Conservation (phyloP, 2,888 invertebrate genomes). For the Carpatolechia fugitivella region DNA sequence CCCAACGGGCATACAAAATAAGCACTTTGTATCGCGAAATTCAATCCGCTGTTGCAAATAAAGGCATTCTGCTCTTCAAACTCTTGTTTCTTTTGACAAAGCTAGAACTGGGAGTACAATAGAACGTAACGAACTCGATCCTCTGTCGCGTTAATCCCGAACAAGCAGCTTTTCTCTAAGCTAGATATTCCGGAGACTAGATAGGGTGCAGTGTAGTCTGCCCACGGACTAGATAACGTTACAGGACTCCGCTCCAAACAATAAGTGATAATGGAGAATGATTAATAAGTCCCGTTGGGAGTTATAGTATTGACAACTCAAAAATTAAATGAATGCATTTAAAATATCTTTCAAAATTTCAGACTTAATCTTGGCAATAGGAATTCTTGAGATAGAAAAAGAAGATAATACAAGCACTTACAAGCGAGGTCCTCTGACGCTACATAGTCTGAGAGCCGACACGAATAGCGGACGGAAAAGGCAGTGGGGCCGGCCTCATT, state of each 20-base stretch:
- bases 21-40: slow-evolving; percentile 1
- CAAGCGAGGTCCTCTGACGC: neutral
- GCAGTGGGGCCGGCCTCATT: slow-evolving; percentile 45
- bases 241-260: too few species aligned
- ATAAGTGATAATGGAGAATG: too few species aligned
- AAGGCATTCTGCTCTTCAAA: neutral
- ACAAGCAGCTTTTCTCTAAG: slow-evolving; percentile 4
- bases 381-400: too few species aligned
- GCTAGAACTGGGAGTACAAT: neutral
- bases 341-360: too few species aligned
- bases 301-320: too few species aligned
- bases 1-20: neutral
- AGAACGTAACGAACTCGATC: slow-evolving; percentile 1
- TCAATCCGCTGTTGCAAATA: neutral
- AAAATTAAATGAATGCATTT: too few species aligned
- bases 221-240: neutral
- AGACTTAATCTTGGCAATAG: too few species aligned
- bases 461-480: slow-evolving; percentile 48
- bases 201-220: neutral
- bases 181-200: neutral
- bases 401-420: neutral
- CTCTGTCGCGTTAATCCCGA: slow-evolving; percentile 1
- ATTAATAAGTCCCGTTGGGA: too few species aligned
- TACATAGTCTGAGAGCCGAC: slow-evolving; percentile 28
- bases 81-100: neutral